phyloP scores from a whole-genome alignment of 1,140 invertebrate species.

The Apis cerana region DNA sequence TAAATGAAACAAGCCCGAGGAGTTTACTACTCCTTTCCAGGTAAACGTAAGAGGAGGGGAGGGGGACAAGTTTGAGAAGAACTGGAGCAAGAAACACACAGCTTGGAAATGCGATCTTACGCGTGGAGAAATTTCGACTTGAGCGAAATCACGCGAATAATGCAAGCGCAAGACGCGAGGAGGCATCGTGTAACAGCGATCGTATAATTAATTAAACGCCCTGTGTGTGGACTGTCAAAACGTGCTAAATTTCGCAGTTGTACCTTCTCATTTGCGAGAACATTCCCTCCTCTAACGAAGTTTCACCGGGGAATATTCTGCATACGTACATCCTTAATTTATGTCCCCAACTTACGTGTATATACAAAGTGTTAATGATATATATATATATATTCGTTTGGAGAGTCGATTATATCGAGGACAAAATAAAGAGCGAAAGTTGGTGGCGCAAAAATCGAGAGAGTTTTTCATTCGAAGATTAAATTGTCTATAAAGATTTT shows the following conservation, averaged over 20 bases:
- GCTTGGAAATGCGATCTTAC: not conserved
- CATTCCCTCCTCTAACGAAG: too few species aligned
- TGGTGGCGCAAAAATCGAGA: too few species aligned
- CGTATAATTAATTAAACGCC: constrained; percentile 40
- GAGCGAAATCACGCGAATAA: not conserved
- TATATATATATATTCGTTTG: too few species aligned
- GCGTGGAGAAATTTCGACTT: not conserved
- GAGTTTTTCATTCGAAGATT: too few species aligned
- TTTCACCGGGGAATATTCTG: too few species aligned
- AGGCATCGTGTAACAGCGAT: not conserved
- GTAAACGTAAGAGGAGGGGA: too few species aligned
- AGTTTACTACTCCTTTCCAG: not conserved
- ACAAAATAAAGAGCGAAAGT: too few species aligned
- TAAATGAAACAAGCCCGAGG: not conserved
- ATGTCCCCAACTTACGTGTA: too few species aligned
- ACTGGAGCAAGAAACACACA: not conserved
- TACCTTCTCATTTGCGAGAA: not conserved
- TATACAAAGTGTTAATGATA: too few species aligned
- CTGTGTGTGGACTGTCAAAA: constrained; percentile 15
- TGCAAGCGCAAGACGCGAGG: not conserved
- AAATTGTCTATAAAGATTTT: too few species aligned
- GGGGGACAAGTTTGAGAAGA: not conserved
- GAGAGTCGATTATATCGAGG: too few species aligned
- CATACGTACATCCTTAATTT: too few species aligned
- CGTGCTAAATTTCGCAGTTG: constrained; percentile 15